Evolutionary conservation across 2,797 vertebrate species (phyloP).

Genomic region (Nyctibius grandis): DNA sequence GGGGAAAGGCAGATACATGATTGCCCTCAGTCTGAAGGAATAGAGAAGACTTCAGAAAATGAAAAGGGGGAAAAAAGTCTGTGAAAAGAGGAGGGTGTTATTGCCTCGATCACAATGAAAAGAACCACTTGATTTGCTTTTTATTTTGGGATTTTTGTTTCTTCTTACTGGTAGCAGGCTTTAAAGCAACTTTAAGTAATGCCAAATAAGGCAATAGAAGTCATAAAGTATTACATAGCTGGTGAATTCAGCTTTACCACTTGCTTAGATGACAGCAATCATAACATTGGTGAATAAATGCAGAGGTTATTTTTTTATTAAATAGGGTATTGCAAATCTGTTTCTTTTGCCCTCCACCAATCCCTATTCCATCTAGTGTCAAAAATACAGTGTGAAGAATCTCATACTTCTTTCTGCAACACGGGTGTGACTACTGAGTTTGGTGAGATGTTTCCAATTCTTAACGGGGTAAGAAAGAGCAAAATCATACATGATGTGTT

Average conservation of each 20-base stretch:
- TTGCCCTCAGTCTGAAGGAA: not conserved
- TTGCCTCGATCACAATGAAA: not conserved
- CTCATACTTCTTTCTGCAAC: not conserved
- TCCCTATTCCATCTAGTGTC: not conserved
- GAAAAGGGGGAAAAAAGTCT: not conserved
- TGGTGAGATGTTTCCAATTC: not conserved
- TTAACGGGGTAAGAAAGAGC: not conserved
- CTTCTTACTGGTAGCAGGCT: not conserved
- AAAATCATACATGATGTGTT: not conserved
- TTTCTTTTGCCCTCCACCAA: not conserved
- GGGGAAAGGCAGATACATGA: not conserved
- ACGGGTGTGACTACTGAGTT: not conserved
- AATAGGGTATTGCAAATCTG: not conserved
- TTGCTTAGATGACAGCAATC: not conserved
- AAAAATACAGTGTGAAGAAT: not conserved
- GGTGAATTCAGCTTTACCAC: not conserved
- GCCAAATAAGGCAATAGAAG: not conserved
- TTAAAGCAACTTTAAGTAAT: not conserved
- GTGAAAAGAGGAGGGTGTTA: not conserved
- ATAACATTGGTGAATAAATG: not conserved
- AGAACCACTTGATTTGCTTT: accelerated
- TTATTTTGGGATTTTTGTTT: not conserved
- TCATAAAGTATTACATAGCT: not conserved
- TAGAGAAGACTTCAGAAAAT: not conserved
- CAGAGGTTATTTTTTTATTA: not conserved